A percentile compares a stretch with the other conserved stretches of the same genome.
Evolutionary conservation across 2,888 invertebrate genomes (phyloP).

Genomic region (Drosophila neotestacea): DNA sequence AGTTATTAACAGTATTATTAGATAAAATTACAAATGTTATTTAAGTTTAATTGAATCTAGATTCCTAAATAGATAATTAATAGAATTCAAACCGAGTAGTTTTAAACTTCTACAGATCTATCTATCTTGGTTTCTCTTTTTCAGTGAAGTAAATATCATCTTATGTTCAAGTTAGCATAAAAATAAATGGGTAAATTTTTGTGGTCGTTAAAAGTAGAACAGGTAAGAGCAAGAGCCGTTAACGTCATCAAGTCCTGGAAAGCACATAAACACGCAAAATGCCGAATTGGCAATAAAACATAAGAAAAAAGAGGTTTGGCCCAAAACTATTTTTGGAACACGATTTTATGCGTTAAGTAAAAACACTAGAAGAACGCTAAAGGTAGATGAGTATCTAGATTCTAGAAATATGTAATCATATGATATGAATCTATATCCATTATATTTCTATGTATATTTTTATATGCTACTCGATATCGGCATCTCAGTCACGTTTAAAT

Average conservation of each 20-base stretch:
- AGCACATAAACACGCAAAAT: slow-evolving; percentile 2
- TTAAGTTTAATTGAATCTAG: no score
- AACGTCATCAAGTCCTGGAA: slow-evolving; percentile 9
- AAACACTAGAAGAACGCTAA: not conserved
- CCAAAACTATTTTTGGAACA: slow-evolving; percentile 23
- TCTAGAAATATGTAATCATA: not conserved
- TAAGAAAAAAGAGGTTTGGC: slow-evolving; percentile 23
- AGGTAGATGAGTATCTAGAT: not conserved
- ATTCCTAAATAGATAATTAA: no score
- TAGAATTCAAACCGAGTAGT: no score
- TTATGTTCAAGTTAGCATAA: not conserved
- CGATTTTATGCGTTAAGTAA: not conserved
- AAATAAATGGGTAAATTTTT: not conserved
- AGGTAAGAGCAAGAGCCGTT: not conserved
- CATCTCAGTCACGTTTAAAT: slow-evolving; percentile 28
- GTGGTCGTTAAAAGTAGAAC: slow-evolving; percentile 1
- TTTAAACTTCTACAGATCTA: no score
- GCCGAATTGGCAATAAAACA: slow-evolving; percentile 23
- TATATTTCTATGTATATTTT: not conserved
- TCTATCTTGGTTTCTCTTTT: not conserved
- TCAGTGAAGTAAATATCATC: not conserved
- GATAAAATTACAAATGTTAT: no score
- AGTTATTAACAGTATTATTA: no score
- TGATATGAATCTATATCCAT: not conserved
- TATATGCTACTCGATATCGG: slow-evolving; percentile 9